Evolutionary conservation across 2,113 vertebrate species (phyloP).

Genomic region (Tympanuchus pallidicinctus): DNA sequence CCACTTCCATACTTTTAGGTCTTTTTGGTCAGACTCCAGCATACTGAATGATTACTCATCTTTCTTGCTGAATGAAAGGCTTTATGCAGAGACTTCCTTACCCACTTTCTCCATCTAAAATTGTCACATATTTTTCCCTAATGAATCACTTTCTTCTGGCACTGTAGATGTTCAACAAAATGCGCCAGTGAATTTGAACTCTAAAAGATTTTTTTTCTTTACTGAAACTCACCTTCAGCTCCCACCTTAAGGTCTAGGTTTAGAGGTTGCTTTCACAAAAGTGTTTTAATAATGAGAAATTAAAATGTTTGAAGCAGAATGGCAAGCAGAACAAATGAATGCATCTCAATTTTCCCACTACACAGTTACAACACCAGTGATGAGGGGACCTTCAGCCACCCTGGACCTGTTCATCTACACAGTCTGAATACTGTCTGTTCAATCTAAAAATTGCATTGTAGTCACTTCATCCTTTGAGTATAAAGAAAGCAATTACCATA

Average conservation of each 20-base stretch:
- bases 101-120: not conserved
- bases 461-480: not conserved
- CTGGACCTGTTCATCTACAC: not conserved
- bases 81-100: not conserved
- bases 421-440: not conserved
- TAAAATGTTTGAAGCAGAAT: not conserved
- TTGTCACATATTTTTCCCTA: not conserved
- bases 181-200: no score
- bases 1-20: not conserved
- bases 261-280: no score
- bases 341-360: not conserved
- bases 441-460: not conserved
- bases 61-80: not conserved
- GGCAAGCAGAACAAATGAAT: not conserved
- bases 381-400: not conserved
- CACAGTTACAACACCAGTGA: not conserved
- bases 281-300: not conserved
- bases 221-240: no score
- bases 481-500: not conserved
- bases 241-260: no score
- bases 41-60: not conserved
- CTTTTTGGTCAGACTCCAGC: not conserved
- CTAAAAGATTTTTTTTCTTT: no score
- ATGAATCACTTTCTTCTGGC: no score
- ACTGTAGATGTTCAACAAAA: no score